Percentiles rank a stretch among this genome's conserved stretches.
Evolutionary conservation across 2,888 invertebrate species (phyloP).

Genomic region (Polydrusus pterygomalis): DNA sequence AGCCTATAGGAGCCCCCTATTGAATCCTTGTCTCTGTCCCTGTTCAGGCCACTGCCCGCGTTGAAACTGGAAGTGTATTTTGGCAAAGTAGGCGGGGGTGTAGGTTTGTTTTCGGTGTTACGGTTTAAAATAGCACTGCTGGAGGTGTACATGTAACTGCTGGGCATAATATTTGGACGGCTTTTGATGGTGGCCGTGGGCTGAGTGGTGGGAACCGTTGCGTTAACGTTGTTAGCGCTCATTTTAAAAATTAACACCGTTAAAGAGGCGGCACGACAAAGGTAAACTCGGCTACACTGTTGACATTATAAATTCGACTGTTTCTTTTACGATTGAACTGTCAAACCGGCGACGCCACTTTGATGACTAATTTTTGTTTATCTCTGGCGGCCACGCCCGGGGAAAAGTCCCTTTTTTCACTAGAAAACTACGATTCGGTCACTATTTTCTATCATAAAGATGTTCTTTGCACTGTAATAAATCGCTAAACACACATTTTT

Average conservation of each 20-base stretch:
- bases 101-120: constrained; percentile 76
- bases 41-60: constrained; percentile 77
- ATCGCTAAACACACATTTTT: constrained; percentile 44
- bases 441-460: background rate
- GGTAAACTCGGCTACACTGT: constrained; percentile 41
- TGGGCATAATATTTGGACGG: constrained; percentile 74
- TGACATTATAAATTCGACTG: constrained; percentile 45
- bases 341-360: constrained; percentile 52
- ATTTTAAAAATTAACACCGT: constrained; percentile 59
- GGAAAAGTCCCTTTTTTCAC: constrained; percentile 39
- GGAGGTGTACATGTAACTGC: constrained; percentile 79
- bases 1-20: constrained; percentile 85
- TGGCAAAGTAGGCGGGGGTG: constrained; percentile 86
- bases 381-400: constrained; percentile 50
- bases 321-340: constrained; percentile 37
- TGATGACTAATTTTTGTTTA: constrained; percentile 54
- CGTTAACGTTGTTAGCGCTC: constrained; percentile 71
- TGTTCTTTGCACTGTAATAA: background rate
- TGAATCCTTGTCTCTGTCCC: constrained; percentile 80
- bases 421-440: background rate
- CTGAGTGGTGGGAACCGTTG: constrained; percentile 66
- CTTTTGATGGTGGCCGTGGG: constrained; percentile 72
- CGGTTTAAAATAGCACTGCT: constrained; percentile 78
- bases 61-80: constrained; percentile 87
- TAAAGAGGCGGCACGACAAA: constrained; percentile 20